Conservation (phyloP, 2,797 vertebrate species). For the Pangasius krempfi region DNA sequence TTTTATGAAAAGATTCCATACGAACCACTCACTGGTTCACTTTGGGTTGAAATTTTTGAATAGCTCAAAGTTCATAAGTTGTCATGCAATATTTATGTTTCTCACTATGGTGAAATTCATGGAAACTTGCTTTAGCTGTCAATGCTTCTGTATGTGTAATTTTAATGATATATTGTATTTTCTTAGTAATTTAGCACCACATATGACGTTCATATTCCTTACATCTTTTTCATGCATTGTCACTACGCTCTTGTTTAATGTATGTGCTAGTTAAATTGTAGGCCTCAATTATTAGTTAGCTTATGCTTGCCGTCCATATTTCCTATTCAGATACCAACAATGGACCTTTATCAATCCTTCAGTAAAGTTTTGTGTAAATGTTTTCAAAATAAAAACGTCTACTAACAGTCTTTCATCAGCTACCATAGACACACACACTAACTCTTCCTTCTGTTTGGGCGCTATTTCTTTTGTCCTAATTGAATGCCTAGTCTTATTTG, state of each 20-base stretch:
- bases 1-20: neutral
- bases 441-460: neutral
- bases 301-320: neutral
- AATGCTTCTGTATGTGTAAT: neutral
- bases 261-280: neutral
- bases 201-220: neutral
- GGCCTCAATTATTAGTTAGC: neutral
- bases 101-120: neutral
- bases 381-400: neutral
- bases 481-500: neutral
- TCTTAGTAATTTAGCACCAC: neutral
- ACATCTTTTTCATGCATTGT: neutral
- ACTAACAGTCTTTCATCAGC: neutral
- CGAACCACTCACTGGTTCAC: neutral
- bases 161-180: neutral
- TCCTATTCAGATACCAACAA: neutral
- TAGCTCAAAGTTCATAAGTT: neutral
- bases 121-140: neutral
- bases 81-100: neutral
- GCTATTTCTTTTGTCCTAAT: neutral
- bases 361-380: neutral
- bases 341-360: neutral
- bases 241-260: neutral
- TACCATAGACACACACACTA: neutral
- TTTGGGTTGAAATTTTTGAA: neutral